Conservation (phyloP, 2,888 invertebrate genomes). For the Cephus spinipes region DNA sequence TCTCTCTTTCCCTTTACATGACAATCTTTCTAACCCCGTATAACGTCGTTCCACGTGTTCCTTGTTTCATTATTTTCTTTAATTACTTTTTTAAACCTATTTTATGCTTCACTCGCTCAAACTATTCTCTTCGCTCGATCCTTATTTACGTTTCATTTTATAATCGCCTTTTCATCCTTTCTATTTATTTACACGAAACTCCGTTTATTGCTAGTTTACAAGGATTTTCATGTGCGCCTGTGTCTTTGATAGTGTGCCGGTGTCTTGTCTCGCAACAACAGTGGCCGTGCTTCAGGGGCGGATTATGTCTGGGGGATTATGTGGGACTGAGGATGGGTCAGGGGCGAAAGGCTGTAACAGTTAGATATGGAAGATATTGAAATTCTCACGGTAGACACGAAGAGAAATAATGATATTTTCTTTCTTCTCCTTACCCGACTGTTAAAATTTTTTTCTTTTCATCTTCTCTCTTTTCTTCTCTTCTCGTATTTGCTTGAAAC, state of each 20-base stretch:
- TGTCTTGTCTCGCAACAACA: not conserved
- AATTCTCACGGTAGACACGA: not conserved
- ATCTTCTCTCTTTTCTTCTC: not conserved
- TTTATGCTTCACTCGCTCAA: not conserved
- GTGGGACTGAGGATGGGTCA: not conserved
- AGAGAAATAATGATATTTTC: not conserved
- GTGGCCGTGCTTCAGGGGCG: not conserved
- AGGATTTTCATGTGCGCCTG: conserved; percentile 25
- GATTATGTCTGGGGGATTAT: not conserved
- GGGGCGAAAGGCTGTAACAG: conserved; percentile 22
- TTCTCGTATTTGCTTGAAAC: not conserved
- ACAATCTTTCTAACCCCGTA: not conserved
- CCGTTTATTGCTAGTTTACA: conserved; percentile 62
- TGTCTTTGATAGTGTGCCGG: not conserved
- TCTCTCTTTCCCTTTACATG: not conserved
- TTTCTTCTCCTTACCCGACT: not conserved
- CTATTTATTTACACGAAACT: conserved; percentile 50
- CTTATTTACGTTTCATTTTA: conserved; percentile 11
- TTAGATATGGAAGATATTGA: not conserved
- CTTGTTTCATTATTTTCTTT: not conserved
- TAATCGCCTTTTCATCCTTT: conserved; percentile 9
- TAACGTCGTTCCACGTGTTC: not conserved
- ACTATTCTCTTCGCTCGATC: not conserved
- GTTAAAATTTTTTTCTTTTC: not conserved
- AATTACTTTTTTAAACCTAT: not conserved